phyloP scores from a whole-genome alignment of 2,113 vertebrate genomes.

The Cheirogaleus medius region DNA sequence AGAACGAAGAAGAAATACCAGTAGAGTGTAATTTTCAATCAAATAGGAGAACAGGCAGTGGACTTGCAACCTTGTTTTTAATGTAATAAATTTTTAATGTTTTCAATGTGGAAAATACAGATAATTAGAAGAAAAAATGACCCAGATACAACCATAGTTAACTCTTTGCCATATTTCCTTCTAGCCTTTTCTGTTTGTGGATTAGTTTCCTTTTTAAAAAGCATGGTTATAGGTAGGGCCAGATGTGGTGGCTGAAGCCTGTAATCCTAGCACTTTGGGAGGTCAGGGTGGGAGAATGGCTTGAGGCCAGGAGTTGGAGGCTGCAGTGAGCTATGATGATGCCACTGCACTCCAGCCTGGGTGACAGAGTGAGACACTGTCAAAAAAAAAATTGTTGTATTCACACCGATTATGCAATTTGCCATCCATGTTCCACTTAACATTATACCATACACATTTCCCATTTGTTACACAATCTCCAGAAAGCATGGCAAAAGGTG shows the following conservation, averaged over 20 bases:
- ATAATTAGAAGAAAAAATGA: background rate
- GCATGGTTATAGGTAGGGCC: background rate
- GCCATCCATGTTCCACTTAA: background rate
- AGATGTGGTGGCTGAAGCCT: too few relatives aligned
- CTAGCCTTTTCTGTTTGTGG: background rate
- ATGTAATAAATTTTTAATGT: background rate
- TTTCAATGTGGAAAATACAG: constrained; percentile 9
- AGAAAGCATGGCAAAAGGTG: background rate
- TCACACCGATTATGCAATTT: background rate
- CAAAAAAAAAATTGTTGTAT: background rate
- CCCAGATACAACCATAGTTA: background rate
- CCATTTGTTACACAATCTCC: background rate
- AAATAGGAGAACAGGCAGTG: background rate
- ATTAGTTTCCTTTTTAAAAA: background rate
- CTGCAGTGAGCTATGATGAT: too few relatives aligned
- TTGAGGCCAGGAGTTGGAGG: too few relatives aligned
- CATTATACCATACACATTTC: background rate
- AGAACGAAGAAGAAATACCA: constrained; percentile 31
- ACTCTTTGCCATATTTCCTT: background rate
- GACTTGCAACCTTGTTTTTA: background rate
- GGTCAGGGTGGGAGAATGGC: too few relatives aligned
- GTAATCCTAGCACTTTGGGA: too few relatives aligned
- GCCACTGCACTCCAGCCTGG: too few relatives aligned
- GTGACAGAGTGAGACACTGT: too few relatives aligned
- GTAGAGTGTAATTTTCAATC: background rate